A percentile compares a stretch with the other conserved stretches of the same genome.
phyloP scores from a whole-genome alignment of 2,888 invertebrate genomes.

The Helicoverpa assulta region DNA sequence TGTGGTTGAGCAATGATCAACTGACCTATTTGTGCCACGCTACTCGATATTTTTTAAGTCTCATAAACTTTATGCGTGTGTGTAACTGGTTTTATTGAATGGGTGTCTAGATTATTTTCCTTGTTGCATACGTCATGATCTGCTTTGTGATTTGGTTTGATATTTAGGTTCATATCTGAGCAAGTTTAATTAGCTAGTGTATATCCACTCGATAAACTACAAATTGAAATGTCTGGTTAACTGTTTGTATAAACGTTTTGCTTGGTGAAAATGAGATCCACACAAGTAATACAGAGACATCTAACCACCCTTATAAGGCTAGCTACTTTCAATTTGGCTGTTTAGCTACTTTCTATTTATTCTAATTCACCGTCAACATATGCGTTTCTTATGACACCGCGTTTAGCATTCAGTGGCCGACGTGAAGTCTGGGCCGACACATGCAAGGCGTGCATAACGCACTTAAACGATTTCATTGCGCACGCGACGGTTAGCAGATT shows the following conservation, averaged over 20 bases:
- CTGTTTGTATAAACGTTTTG: too few relatives aligned
- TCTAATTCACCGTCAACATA: conserved; percentile 61
- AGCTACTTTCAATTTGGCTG: conserved; percentile 57
- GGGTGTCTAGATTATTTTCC: conserved; percentile 19
- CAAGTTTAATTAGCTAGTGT: neutral
- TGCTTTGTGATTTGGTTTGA: neutral
- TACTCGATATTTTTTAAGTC: conserved; percentile 22
- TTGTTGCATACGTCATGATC: neutral
- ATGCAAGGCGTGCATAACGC: conserved; percentile 68
- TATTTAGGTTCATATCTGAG: conserved; percentile 5
- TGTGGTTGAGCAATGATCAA: conserved; percentile 54
- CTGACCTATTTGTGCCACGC: conserved; percentile 49
- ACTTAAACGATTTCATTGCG: conserved; percentile 77
- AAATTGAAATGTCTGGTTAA: too few relatives aligned
- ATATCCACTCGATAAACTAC: neutral
- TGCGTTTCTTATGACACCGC: conserved; percentile 62
- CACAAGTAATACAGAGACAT: conserved; percentile 14
- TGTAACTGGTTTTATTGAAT: conserved; percentile 38
- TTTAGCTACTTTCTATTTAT: conserved; percentile 65
- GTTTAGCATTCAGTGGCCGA: conserved; percentile 72
- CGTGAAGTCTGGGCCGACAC: conserved; percentile 68
- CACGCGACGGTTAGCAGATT: conserved; percentile 68
- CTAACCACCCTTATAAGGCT: conserved; percentile 51
- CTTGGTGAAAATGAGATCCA: conserved; percentile 20
- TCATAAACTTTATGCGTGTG: conserved; percentile 10